Percentiles rank a stretch among this genome's conserved stretches.
Conservation (phyloP, 2,797 vertebrate genomes). For the Acrocephalus scirpaceus region DNA sequence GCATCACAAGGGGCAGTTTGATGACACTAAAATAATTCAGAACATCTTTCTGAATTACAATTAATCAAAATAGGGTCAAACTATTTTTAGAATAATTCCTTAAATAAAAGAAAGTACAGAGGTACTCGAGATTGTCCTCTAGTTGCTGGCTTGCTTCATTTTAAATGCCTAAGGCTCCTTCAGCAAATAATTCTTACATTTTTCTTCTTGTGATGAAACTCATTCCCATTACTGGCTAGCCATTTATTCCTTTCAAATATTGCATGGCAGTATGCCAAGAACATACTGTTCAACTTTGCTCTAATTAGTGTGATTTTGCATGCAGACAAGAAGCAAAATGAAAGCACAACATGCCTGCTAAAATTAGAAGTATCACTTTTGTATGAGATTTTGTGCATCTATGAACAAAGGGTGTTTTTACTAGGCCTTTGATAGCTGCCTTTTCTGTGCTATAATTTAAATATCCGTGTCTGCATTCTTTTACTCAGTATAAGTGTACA, state of each 20-base stretch:
- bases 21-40: neutral
- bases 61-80: slow-evolving; percentile 8
- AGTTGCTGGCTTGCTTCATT: slow-evolving; percentile 17
- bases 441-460: slow-evolving; percentile 12
- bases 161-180: neutral
- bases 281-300: slow-evolving; percentile 43
- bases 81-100: slow-evolving; percentile 4
- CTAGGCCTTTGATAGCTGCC: slow-evolving; percentile 12
- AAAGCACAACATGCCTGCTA: slow-evolving; percentile 25
- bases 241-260: slow-evolving; percentile 31
- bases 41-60: neutral
- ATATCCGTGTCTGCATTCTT: neutral
- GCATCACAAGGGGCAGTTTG: neutral
- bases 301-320: slow-evolving; percentile 50
- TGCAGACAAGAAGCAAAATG: slow-evolving; percentile 41
- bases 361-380: slow-evolving; percentile 35
- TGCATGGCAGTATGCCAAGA: slow-evolving; percentile 1
- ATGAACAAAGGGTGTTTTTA: neutral
- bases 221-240: neutral
- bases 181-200: slow-evolving; percentile 18
- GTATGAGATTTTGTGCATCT: neutral
- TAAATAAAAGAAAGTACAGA: neutral
- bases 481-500: neutral
- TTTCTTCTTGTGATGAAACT: slow-evolving; percentile 24
- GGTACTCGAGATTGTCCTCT: neutral